A percentile compares a stretch with the other conserved stretches of the same genome.
Evolutionary conservation across 2,797 vertebrate species (phyloP).

Genomic region (Mallotus villosus): DNA sequence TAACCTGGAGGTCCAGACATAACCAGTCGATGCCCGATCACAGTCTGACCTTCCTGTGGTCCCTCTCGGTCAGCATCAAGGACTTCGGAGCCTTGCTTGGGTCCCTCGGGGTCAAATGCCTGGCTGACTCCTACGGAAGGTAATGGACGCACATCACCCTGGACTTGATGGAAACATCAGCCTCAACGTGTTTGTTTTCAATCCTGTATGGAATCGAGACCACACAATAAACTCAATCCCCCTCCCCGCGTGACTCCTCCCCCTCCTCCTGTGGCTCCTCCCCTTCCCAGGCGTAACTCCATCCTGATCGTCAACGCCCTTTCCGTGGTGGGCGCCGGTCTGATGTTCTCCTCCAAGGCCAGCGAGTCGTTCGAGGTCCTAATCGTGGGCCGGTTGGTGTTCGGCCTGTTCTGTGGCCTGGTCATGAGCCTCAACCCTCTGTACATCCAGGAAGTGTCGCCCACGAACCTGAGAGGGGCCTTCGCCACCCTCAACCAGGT

Average conservation of each 20-base stretch:
- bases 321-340: conserved; percentile 67
- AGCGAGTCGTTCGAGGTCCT: conserved; percentile 73
- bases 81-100: conserved; percentile 78
- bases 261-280: too few species aligned
- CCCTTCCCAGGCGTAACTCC: conserved; percentile 67
- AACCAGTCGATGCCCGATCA: conserved; percentile 74
- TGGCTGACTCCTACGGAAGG: conserved; percentile 77
- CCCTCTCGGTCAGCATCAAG: conserved; percentile 79
- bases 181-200: too few species aligned
- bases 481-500: conserved; percentile 81
- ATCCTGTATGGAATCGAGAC: background rate
- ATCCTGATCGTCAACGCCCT: conserved; percentile 76
- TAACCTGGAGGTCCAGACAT: conserved; percentile 73
- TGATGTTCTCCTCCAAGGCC: conserved; percentile 75
- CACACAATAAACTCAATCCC: background rate
- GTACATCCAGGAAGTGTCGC: conserved; percentile 80
- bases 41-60: conserved; percentile 78
- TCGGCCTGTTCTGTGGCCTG: conserved; percentile 78
- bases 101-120: conserved; percentile 73
- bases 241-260: background rate
- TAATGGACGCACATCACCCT: conserved; percentile 24
- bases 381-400: conserved; percentile 74
- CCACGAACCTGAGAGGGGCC: conserved; percentile 74
- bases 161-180: background rate
- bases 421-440: conserved; percentile 80